A percentile compares a stretch with the other conserved stretches of the same genome.
Conservation (phyloP, 2,888 invertebrate species). For the Yponomeuta malinellus region DNA sequence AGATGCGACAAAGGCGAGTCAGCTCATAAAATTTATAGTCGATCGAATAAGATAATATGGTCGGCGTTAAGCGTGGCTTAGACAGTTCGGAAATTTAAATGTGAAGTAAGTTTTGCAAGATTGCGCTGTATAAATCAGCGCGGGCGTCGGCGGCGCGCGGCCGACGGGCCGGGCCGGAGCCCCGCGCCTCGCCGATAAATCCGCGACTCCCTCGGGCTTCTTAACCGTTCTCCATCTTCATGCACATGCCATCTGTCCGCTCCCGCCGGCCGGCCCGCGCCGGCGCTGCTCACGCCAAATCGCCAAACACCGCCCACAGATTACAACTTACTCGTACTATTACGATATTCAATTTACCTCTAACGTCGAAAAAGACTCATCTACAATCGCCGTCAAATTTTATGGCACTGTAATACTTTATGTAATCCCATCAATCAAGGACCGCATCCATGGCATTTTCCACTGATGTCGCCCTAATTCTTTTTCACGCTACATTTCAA, state of each 20-base stretch:
- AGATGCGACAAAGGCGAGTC: constrained; percentile 69
- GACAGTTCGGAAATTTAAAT: constrained; percentile 76
- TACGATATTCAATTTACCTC: constrained; percentile 4
- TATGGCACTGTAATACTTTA: constrained; percentile 31
- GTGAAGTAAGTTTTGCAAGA: constrained; percentile 77
- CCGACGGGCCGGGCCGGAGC: constrained; percentile 28
- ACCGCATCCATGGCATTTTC: constrained; percentile 57
- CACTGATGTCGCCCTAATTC: constrained; percentile 67
- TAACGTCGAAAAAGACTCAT: not conserved
- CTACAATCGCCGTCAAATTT: not conserved
- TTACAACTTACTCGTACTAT: not conserved
- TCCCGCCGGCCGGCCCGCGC: constrained; percentile 18
- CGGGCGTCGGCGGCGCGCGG: constrained; percentile 39
- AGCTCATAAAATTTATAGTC: constrained; percentile 75
- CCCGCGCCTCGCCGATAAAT: constrained; percentile 66
- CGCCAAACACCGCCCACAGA: constrained; percentile 2
- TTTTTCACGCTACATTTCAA: constrained; percentile 76
- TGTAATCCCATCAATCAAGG: constrained; percentile 54
- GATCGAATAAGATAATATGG: constrained; percentile 76
- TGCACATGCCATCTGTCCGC: constrained; percentile 27
- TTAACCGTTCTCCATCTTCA: constrained; percentile 62
- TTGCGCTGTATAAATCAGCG: constrained; percentile 74
- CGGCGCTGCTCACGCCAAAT: constrained; percentile 7
- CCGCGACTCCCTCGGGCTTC: constrained; percentile 67
- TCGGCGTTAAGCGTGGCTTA: constrained; percentile 74